Evolutionary conservation across 2,888 invertebrate species (phyloP).

Genomic region (Cephus pygmeus): DNA sequence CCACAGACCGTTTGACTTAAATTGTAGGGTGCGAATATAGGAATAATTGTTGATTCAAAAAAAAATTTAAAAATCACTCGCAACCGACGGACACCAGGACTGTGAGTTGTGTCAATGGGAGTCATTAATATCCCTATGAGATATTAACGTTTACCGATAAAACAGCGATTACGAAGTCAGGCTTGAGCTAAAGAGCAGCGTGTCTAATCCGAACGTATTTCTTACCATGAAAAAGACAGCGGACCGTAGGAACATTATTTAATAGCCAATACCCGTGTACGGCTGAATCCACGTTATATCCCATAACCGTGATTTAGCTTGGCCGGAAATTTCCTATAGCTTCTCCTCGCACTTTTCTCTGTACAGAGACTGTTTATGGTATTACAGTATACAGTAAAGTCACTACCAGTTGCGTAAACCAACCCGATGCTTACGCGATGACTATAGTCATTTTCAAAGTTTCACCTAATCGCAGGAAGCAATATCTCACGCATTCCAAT

Average conservation of each 20-base stretch:
- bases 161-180: not conserved
- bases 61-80: not conserved
- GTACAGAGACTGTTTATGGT: not conserved
- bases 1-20: not conserved
- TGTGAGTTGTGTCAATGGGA: not conserved
- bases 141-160: not conserved
- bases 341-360: not conserved
- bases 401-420: not conserved
- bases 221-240: not conserved
- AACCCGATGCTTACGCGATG: not conserved
- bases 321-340: not conserved
- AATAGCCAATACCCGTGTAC: not conserved
- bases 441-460: constrained; percentile 1
- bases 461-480: constrained; percentile 30
- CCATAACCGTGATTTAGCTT: not conserved
- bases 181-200: not conserved
- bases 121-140: not conserved
- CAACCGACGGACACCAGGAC: not conserved
- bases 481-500: constrained; percentile 27
- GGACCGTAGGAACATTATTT: not conserved
- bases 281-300: not conserved
- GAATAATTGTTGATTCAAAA: not conserved
- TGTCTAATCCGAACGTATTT: not conserved
- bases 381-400: not conserved
- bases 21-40: not conserved